phyloP scores from a whole-genome alignment of 2,888 invertebrate genomes.

The Thereva unica region DNA sequence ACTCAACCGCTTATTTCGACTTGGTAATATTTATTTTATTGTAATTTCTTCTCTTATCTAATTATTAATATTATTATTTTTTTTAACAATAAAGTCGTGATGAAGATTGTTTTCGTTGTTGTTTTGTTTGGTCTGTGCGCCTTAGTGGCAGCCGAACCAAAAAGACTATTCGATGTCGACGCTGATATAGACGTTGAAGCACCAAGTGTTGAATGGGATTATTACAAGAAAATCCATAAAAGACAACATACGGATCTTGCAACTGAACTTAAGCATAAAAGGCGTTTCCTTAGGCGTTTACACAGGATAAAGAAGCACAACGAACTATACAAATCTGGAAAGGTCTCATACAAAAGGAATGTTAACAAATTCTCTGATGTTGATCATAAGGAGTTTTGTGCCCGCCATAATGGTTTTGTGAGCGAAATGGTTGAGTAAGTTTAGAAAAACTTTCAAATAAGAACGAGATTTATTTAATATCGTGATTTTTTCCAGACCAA shows the following conservation, averaged over 20 bases:
- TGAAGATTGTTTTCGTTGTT: no score
- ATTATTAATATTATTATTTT: no score
- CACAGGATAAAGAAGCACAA: constrained; percentile 14
- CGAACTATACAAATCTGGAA: not conserved
- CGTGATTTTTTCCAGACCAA: constrained; percentile 15
- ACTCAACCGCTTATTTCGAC: no score
- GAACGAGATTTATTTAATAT: not conserved
- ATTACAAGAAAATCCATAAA: constrained; percentile 19
- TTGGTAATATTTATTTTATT: no score
- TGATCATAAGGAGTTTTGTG: not conserved
- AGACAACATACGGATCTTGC: not conserved
- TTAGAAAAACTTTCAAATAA: not conserved
- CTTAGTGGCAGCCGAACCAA: no score
- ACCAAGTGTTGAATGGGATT: constrained; percentile 1
- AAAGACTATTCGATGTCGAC: no score
- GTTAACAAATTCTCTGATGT: no score
- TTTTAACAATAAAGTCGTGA: no score
- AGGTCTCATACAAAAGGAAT: no score
- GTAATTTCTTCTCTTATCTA: no score
- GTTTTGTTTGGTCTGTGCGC: no score
- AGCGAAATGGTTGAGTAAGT: constrained; percentile 17
- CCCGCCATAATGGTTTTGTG: constrained; percentile 10
- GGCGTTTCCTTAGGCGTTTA: not conserved
- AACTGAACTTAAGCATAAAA: not conserved
- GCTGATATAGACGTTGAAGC: no score